Evolutionary conservation across 1,140 invertebrate species (phyloP).

Genomic region (Aphaenogaster ashmeadi): DNA sequence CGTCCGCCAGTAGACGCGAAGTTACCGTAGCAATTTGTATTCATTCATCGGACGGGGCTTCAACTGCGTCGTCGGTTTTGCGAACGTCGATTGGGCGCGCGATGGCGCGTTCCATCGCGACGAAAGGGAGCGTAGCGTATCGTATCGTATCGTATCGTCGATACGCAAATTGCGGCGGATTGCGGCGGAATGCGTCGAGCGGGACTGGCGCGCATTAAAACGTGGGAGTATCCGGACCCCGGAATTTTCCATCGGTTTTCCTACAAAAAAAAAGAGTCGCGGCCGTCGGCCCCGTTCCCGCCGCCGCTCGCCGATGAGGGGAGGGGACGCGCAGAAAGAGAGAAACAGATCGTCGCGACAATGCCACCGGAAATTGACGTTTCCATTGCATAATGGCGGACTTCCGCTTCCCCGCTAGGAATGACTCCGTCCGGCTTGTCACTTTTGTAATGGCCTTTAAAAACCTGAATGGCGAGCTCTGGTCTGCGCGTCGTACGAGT

Average conservation of each 20-base stretch:
- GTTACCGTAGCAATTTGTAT: constrained; percentile 63
- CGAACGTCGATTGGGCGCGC: constrained; percentile 45
- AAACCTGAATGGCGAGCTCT: constrained; percentile 76
- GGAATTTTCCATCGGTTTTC: constrained; percentile 65
- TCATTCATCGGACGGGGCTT: constrained; percentile 50
- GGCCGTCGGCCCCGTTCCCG: neutral
- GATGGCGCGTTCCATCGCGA: constrained; percentile 49
- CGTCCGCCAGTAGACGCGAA: constrained; percentile 42
- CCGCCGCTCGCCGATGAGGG: neutral
- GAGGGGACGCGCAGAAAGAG: constrained; percentile 67
- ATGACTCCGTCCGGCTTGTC: constrained; percentile 79
- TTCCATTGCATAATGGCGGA: constrained; percentile 81
- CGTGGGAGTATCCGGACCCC: constrained; percentile 56
- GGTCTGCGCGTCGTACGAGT: constrained; percentile 46
- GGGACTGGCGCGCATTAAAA: constrained; percentile 45
- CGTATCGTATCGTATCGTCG: constrained; percentile 2
- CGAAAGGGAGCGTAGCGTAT: neutral
- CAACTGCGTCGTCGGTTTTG: constrained; percentile 53
- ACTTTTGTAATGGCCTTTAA: constrained; percentile 79
- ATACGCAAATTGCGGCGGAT: constrained; percentile 56
- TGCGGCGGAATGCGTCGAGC: constrained; percentile 33
- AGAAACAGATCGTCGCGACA: constrained; percentile 76
- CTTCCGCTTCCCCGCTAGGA: constrained; percentile 80
- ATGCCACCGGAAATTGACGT: constrained; percentile 81
- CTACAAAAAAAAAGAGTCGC: constrained; percentile 51